Evolutionary conservation across 2,113 vertebrate species (phyloP), one percentile per base, ranked within the genome.

Genomic region (Menidia beryllina): DNA sequence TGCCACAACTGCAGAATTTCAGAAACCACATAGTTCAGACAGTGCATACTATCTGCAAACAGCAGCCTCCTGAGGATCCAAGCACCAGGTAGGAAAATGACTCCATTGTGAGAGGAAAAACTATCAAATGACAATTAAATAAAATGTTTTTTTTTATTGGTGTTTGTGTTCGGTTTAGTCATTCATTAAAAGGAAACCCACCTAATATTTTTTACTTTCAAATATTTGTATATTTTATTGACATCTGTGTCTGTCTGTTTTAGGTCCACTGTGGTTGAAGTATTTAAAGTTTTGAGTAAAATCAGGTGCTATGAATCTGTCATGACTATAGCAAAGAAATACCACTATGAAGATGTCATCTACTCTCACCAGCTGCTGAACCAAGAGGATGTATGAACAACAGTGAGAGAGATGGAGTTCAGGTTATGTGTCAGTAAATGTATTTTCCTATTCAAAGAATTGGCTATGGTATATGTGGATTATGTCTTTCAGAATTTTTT

Each of bases 1-100:
- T 96, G 65, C 93, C 94, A 3, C 94, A 96, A 54, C 89, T 99
- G 36, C 85, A 79, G 69, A 95, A 93, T 69, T 95, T 98, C 80
- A 94, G 91, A 84, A 94, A 94, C 75, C 89, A 95, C 76, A 81
- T 99, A 13, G 72, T 95, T 73, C 94, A 93, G 4, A 93, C 82
- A 23, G 92, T 93, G 26, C 84, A 25, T 41, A 68, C 0, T 0
- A 81, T 96, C 24, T 92, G 92, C 77, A 93, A 87, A 87, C 84
- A 84, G 49, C 90, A 91, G 41, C 55, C 82, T 61, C 72, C 75
- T n/a, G 21, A 84, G 59, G 58, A 86, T 38, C 70, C 77, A 9
- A 76, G 68, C 34, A 90, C 69, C 4, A 91, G 87, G 92, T 94
- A 81, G 86, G 7, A 19, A 49, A 79, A 19, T 10, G 41, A 7